Evolutionary conservation across 1,140 invertebrate genomes (phyloP).

Genomic region (Pogonus chalceus): DNA sequence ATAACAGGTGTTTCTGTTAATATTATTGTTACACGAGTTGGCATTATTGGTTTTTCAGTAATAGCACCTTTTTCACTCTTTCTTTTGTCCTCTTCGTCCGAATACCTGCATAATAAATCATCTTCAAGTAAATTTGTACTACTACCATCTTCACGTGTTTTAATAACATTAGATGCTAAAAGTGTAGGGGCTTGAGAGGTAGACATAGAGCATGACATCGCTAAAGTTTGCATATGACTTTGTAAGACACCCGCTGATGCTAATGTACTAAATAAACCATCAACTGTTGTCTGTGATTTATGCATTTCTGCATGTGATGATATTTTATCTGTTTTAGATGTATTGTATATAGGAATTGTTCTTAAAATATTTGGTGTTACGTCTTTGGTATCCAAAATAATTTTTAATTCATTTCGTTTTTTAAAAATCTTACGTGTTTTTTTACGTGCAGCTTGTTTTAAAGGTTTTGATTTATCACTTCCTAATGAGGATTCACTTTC

Average conservation of each 20-base stretch:
- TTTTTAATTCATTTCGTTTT: neutral
- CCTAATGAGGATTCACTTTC: no score
- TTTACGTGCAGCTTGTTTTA: no score
- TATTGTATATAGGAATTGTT: conserved; percentile 13
- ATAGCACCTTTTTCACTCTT: neutral
- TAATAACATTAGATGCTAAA: no score
- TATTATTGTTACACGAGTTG: conserved; percentile 45
- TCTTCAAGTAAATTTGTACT: neutral
- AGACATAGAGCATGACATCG: neutral
- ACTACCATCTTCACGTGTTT: neutral
- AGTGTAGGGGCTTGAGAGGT: no score
- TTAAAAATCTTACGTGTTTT: neutral
- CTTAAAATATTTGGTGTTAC: conserved; percentile 25
- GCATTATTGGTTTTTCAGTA: conserved; percentile 15
- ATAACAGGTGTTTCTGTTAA: conserved; percentile 55
- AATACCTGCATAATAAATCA: neutral
- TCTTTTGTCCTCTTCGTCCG: neutral
- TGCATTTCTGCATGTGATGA: no score
- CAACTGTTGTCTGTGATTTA: neutral
- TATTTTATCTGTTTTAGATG: neutral
- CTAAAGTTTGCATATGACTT: neutral
- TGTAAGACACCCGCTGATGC: neutral
- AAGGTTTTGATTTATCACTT: no score
- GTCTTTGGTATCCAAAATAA: conserved; percentile 19
- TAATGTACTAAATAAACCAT: neutral